Percentiles rank a stretch among this genome's conserved stretches.
phyloP scores from a whole-genome alignment of 2,888 invertebrate species.

The Barypeithes pellucidus region DNA sequence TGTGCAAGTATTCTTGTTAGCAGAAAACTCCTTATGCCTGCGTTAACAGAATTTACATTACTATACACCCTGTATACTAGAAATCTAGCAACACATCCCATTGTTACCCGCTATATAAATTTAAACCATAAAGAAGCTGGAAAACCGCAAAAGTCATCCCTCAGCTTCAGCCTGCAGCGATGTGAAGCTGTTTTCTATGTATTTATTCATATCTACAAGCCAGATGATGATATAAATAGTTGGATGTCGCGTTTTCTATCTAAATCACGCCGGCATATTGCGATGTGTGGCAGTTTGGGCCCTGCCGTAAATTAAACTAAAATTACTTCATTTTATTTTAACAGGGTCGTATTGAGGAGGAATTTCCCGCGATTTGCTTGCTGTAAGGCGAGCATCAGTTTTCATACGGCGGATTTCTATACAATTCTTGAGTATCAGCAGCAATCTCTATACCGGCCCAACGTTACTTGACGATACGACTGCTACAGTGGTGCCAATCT shows the following conservation, averaged over 20 bases:
- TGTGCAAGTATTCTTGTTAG: too few relatives aligned
- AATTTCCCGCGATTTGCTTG: too few relatives aligned
- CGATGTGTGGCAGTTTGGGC: slow-evolving; percentile 64
- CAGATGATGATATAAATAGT: slow-evolving; percentile 70
- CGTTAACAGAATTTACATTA: too few relatives aligned
- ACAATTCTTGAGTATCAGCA: too few relatives aligned
- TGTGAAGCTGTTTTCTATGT: slow-evolving; percentile 62
- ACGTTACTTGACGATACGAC: too few relatives aligned
- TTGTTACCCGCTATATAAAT: background rate
- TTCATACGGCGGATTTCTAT: too few relatives aligned
- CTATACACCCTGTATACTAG: too few relatives aligned
- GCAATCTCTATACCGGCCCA: too few relatives aligned
- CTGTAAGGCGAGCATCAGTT: too few relatives aligned
- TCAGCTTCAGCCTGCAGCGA: slow-evolving; percentile 11
- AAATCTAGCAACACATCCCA: too few relatives aligned
- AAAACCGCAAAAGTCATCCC: slow-evolving; percentile 7
- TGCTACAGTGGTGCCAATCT: too few relatives aligned
- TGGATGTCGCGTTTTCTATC: slow-evolving; percentile 70
- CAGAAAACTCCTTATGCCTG: too few relatives aligned
- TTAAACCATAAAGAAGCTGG: slow-evolving; percentile 3
- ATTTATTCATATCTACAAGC: slow-evolving; percentile 69
- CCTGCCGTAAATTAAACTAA: slow-evolving; percentile 67
- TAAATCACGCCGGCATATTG: slow-evolving; percentile 69
- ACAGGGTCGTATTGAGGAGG: slow-evolving; percentile 19
- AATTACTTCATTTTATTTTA: slow-evolving; percentile 61